phyloP scores from a whole-genome alignment of 2,888 invertebrate genomes.

The Hypomecis punctinalis region DNA sequence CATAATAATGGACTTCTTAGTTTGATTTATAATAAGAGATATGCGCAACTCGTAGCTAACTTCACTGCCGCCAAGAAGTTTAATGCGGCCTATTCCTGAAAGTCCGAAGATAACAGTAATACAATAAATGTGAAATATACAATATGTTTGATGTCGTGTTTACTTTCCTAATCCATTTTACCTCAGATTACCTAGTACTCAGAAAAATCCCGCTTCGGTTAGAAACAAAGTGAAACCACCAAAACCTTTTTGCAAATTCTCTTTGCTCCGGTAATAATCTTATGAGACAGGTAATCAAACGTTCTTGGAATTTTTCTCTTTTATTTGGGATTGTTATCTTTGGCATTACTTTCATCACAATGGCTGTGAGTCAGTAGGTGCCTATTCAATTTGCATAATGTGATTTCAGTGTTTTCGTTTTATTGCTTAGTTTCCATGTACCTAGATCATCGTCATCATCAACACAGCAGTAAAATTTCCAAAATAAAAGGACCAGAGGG shows the following conservation, averaged over 20 bases:
- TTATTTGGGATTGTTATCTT: conserved; percentile 59
- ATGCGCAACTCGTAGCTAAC: too few species aligned
- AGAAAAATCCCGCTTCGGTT: not conserved
- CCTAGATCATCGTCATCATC: too few species aligned
- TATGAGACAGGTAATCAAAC: conserved; percentile 27
- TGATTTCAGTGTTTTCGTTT: conserved; percentile 65
- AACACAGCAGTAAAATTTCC: too few species aligned
- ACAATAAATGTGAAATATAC: not conserved
- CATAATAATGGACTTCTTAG: too few species aligned
- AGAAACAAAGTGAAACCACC: conserved; percentile 14
- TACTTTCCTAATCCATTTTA: not conserved
- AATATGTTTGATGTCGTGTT: not conserved
- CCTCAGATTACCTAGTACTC: conserved; percentile 1
- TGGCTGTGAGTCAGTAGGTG: conserved; percentile 58
- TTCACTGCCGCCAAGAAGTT: too few species aligned
- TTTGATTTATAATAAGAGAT: too few species aligned
- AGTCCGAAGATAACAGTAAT: too few species aligned
- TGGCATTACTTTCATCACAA: conserved; percentile 61
- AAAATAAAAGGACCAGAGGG: too few species aligned
- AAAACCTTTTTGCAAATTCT: conserved; percentile 17
- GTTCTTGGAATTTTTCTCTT: conserved; percentile 39
- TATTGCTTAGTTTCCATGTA: conserved; percentile 29
- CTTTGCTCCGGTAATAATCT: conserved; percentile 18
- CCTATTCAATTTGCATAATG: conserved; percentile 74
- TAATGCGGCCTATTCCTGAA: too few species aligned